Conservation (phyloP, 2,113 vertebrate genomes). For the Stomatorhinus ivindoensis region DNA sequence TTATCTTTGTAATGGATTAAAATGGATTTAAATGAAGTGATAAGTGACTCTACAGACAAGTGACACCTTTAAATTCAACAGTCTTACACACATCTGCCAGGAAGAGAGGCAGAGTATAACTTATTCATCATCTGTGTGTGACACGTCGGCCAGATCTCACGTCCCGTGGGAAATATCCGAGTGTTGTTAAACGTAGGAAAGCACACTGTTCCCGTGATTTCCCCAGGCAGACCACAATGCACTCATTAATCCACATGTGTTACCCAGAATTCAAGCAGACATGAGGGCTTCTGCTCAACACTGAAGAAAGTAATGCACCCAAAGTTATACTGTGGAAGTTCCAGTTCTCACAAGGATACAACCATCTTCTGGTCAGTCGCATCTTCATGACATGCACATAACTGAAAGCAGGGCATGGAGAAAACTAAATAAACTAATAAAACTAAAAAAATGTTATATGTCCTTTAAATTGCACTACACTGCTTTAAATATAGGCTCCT, state of each 20-base stretch:
- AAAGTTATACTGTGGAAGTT: neutral
- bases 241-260: slow-evolving; percentile 1
- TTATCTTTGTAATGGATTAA: neutral
- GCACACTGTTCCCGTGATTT: slow-evolving; percentile 10
- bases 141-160: neutral
- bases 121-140: neutral
- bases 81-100: neutral
- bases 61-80: neutral
- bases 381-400: neutral
- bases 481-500: neutral
- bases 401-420: neutral
- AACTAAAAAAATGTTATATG: neutral
- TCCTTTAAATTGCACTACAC: neutral
- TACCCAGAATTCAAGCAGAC: neutral
- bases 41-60: neutral
- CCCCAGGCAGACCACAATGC: slow-evolving; percentile 10
- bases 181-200: neutral
- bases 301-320: neutral
- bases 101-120: neutral
- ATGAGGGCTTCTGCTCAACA: neutral
- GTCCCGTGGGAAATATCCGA: slow-evolving; percentile 18
- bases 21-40: neutral
- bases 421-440: neutral
- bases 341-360: neutral
- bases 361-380: neutral